Base-by-base conservation (phyloP, 2,113 vertebrate species). In the Albula goreensis region DNA sequence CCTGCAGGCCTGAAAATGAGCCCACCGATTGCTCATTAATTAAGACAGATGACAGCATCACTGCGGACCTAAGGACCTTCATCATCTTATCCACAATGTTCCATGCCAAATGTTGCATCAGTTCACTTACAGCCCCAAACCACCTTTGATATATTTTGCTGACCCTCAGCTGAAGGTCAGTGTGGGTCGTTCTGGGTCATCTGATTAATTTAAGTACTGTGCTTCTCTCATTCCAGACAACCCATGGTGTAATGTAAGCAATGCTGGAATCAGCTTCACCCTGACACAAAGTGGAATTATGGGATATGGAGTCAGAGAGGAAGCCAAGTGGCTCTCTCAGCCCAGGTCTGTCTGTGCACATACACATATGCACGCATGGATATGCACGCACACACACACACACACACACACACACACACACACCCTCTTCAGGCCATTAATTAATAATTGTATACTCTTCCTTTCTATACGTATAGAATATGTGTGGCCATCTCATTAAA, bases 201-300 rank as follows among this genome's bases (percentile, higher is more conserved):
- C 19, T 82, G 4, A 82, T 82, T 82, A 82, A 81, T 25, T 31
- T 78, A 82, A 78, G 70, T 83, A 83, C 15, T 50, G 1, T n/a
- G 49, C 78, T 84, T 2, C 13, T 57, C 56, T 83, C 31, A 41
- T 41, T 74, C 19, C 19, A 48, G 49, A 48, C 48, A 7, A 56
- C 22, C 41, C 56, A 3, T 25, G 48, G n/a, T 6, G n/a, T n/a
- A 31, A 41, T 12, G 81, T 31, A 13, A 81, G 50, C 9, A 10
- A 6, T 22, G 9, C 50, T 56, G 51, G 19, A n/a, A 31, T 60
- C 56, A 1, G n/a, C n/a, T 22, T 31, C 7, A 57, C 77, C n/a
- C 56, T 57, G 51, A 7, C 10, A 19, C 17, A 6, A n/a, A 50
- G 5, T 1, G 31, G 17, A 85, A 63, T 63, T 25, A 10, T n/a